These are phyloP conservation scores for Suricata suricatta DNA, from an alignment of 2,113 vertebrate species.

Conservation along the genomic window DNA sequence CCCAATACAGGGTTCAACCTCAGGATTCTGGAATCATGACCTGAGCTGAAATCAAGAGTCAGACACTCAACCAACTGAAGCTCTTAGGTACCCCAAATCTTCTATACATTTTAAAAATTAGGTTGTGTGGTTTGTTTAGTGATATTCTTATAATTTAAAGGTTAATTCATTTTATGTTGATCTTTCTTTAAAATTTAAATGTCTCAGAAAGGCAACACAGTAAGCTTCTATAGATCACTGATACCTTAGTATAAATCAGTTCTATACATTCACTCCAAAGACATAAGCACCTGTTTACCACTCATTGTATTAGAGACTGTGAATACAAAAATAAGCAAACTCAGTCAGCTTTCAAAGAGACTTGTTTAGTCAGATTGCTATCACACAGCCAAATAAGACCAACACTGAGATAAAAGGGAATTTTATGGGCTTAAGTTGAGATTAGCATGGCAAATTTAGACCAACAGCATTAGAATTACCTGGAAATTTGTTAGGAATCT, in stretches of 20 bases:
- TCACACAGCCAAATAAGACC: neutral
- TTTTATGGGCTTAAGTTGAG: neutral
- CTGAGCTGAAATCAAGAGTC: too few species aligned
- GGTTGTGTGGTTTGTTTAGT: neutral
- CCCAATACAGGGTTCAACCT: too few species aligned
- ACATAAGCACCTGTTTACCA: neutral
- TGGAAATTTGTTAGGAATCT: neutral
- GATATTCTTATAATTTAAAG: neutral
- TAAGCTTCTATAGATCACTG: neutral
- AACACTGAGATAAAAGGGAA: neutral
- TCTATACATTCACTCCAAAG: neutral
- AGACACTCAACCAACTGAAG: too few species aligned
- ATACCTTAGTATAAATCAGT: neutral
- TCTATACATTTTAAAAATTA: neutral
- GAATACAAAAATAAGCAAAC: conserved; percentile 45
- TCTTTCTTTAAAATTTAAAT: neutral
- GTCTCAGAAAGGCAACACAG: neutral
- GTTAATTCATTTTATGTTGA: conserved; percentile 3
- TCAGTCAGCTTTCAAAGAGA: neutral
- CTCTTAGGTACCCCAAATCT: neutral
- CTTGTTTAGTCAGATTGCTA: neutral
- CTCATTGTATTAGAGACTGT: neutral
- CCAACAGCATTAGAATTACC: neutral
- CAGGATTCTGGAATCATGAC: too few species aligned
- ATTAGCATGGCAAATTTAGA: neutral